Evolutionary conservation across 2,888 invertebrate species (phyloP).

Genomic region (Sepiola atlantica): DNA sequence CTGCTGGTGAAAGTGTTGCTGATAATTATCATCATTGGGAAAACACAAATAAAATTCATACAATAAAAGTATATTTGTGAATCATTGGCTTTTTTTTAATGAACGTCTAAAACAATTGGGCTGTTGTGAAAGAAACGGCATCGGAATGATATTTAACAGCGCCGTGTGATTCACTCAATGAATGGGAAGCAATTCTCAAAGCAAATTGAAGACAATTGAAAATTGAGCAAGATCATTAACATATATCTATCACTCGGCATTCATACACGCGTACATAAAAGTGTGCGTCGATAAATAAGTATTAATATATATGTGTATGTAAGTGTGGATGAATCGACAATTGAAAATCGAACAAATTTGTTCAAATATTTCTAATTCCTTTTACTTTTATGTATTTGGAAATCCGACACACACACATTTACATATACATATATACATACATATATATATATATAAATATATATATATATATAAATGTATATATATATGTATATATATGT

Average conservation of each 20-base stretch:
- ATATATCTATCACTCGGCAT: neutral
- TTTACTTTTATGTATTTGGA: neutral
- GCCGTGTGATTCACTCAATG: neutral
- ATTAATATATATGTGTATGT: too few relatives aligned
- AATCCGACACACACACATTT: neutral
- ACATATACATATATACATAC: neutral
- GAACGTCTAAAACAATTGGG: neutral
- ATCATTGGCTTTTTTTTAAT: neutral
- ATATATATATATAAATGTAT: neutral
- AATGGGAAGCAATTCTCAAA: neutral
- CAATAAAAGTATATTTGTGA: constrained; percentile 6
- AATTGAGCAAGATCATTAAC: constrained; percentile 16
- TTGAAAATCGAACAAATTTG: too few relatives aligned
- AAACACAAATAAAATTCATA: neutral
- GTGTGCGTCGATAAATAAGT: too few relatives aligned
- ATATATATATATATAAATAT: neutral
- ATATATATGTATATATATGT: too few relatives aligned
- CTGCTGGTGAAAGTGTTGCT: neutral
- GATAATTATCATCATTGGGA: neutral
- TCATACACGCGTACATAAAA: neutral
- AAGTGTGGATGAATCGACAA: too few relatives aligned
- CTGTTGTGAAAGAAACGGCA: neutral
- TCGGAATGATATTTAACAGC: neutral
- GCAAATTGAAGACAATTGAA: constrained; percentile 32
- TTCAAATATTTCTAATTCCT: too few relatives aligned